Conservation (phyloP, 2,113 vertebrate species). For the Callaeas wilsoni region DNA sequence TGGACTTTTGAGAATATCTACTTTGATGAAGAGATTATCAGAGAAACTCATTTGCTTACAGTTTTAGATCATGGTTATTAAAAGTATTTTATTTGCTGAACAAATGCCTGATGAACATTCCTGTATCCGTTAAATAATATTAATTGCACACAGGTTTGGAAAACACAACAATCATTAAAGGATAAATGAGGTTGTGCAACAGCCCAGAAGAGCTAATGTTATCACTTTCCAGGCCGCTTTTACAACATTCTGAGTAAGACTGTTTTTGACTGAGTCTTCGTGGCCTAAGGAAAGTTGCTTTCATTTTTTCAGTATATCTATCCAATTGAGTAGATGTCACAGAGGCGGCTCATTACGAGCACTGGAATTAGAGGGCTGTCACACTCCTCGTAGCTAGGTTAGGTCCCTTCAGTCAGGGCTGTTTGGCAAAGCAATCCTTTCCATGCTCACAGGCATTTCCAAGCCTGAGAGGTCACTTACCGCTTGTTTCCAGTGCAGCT, state of each 20-base stretch:
- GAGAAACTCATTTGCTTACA: constrained; percentile 54
- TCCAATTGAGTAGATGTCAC: neutral
- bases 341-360: neutral
- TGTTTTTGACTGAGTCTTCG: constrained; percentile 56
- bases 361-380: neutral
- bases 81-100: constrained; percentile 57
- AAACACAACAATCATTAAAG: constrained; percentile 62
- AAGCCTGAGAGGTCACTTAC: neutral
- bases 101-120: constrained; percentile 36
- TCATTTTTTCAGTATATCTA: neutral
- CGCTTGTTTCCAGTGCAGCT: neutral
- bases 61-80: constrained; percentile 46
- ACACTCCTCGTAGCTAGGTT: neutral
- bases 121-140: constrained; percentile 33
- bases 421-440: neutral
- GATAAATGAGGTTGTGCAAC: constrained; percentile 47
- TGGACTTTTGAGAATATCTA: constrained; percentile 51
- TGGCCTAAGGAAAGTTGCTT: constrained; percentile 22
- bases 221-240: constrained; percentile 41
- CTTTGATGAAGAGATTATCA: constrained; percentile 40
- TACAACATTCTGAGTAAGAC: neutral
- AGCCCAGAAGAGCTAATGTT: constrained; percentile 43
- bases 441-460: neutral
- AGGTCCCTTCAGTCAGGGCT: neutral
- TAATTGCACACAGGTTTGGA: constrained; percentile 53